Conservation (phyloP, 2,797 vertebrate genomes). For the Gouania willdenowi region DNA sequence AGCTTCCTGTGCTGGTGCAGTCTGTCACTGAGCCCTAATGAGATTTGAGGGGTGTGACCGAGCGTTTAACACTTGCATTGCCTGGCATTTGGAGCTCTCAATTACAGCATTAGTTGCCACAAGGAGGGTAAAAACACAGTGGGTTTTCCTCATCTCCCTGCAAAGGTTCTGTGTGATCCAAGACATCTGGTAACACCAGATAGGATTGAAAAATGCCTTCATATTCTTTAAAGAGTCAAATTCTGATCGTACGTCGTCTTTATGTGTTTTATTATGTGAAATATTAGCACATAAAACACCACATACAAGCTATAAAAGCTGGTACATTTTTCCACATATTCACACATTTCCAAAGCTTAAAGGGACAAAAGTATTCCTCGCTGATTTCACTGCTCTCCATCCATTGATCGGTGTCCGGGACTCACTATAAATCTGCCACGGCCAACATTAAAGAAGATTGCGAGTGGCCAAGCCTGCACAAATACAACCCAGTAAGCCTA, state of each 20-base stretch:
- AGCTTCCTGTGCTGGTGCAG: slow-evolving; percentile 6
- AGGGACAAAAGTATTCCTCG: slow-evolving; percentile 12
- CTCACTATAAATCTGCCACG: slow-evolving; percentile 65
- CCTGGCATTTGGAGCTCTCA: slow-evolving; percentile 15
- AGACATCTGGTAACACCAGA: too few species aligned
- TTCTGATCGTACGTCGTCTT: too few species aligned
- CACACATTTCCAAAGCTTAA: background rate
- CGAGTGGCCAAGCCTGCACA: slow-evolving; percentile 49
- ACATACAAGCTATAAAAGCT: too few species aligned
- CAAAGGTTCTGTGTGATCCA: slow-evolving; percentile 2
- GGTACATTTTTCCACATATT: background rate
- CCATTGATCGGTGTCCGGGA: slow-evolving; percentile 67
- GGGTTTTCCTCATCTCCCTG: slow-evolving; percentile 12
- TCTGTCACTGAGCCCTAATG: slow-evolving; percentile 19
- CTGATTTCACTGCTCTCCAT: slow-evolving; percentile 23
- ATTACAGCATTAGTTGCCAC: slow-evolving; percentile 4
- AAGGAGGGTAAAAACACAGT: slow-evolving; percentile 6
- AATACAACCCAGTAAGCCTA: slow-evolving; percentile 54
- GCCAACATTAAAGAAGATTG: slow-evolving; percentile 69
- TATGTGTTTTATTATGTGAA: too few species aligned
- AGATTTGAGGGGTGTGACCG: slow-evolving; percentile 26
- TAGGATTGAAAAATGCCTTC: background rate
- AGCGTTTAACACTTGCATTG: slow-evolving; percentile 13
- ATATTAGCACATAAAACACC: too few species aligned
- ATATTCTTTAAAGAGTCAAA: background rate